phyloP scores from a whole-genome alignment of 2,888 invertebrate genomes.

The Caenorhabditis panamensis region DNA sequence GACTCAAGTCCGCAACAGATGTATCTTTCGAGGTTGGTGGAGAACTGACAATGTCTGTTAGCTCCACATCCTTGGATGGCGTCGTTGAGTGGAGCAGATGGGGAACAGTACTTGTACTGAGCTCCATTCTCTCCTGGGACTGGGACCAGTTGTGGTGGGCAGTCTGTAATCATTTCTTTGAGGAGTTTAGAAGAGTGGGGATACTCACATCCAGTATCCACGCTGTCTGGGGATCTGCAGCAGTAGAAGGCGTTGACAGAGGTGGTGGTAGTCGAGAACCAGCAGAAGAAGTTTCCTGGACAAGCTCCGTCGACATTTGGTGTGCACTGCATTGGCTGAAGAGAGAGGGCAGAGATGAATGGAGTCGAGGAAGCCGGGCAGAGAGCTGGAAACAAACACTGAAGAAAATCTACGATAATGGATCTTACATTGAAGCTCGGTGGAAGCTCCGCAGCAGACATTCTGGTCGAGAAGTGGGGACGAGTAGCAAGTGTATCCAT shows the following conservation, averaged over 20 bases:
- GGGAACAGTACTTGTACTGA: constrained; percentile 80
- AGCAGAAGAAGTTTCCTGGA: constrained; percentile 81
- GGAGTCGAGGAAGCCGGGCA: constrained; percentile 80
- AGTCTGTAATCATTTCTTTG: constrained; percentile 66
- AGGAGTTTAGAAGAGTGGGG: background rate
- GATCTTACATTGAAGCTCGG: constrained; percentile 75
- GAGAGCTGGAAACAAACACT: constrained; percentile 69
- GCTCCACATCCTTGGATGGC: constrained; percentile 80
- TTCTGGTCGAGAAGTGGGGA: constrained; percentile 79
- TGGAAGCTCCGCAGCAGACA: constrained; percentile 80
- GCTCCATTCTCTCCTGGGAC: constrained; percentile 80
- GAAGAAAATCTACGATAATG: background rate
- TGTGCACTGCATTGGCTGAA: constrained; percentile 81
- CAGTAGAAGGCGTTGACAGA: constrained; percentile 81
- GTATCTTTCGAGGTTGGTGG: constrained; percentile 78
- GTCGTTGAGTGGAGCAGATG: constrained; percentile 79
- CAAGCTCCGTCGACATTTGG: constrained; percentile 81
- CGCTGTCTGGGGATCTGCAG: constrained; percentile 79
- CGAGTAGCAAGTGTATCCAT: constrained; percentile 80
- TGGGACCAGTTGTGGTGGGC: constrained; percentile 80
- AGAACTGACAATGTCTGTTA: constrained; percentile 80
- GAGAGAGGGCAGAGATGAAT: constrained; percentile 80
- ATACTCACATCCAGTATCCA: constrained; percentile 80
- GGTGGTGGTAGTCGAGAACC: constrained; percentile 79
- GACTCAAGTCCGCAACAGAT: constrained; percentile 80